These are phyloP conservation scores for Ascaphus truei DNA, from an alignment of 2,113 vertebrate species.

Conservation along the genomic window DNA sequence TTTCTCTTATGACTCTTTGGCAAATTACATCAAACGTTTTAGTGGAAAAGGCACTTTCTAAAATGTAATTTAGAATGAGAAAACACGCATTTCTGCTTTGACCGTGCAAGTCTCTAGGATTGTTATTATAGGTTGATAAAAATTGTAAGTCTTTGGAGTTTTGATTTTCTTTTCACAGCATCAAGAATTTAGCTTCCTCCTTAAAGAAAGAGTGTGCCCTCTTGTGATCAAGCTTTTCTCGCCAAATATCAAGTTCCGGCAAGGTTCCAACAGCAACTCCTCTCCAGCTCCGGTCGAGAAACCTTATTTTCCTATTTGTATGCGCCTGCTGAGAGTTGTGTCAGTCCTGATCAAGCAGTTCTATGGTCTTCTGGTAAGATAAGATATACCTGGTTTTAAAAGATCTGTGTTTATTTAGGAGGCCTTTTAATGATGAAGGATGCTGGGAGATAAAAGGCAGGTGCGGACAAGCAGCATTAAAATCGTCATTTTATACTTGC, in stretches of 20 bases:
- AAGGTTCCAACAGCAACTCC: conserved; percentile 81
- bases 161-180: conserved; percentile 68
- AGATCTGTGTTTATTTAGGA: too few species aligned
- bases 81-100: too few species aligned
- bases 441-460: too few species aligned
- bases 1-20: too few species aligned
- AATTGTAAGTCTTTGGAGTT: conserved; percentile 16
- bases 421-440: too few species aligned
- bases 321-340: conserved; percentile 93
- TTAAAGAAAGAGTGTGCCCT: conserved; percentile 96
- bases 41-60: too few species aligned
- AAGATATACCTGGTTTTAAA: too few species aligned
- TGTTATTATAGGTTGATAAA: conserved; percentile 16
- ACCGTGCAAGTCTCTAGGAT: too few species aligned
- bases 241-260: conserved; percentile 98
- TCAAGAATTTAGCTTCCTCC: conserved; percentile 96
- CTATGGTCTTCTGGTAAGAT: conserved; percentile 89
- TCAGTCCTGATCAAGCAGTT: conserved; percentile 98
- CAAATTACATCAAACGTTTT: too few species aligned
- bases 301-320: conserved; percentile 97
- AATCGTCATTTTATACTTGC: too few species aligned
- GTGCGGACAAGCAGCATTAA: too few species aligned
- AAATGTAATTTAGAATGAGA: too few species aligned
- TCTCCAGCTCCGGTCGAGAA: conserved; percentile 94
- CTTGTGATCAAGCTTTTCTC: conserved; percentile 99